Conservation (phyloP, 2,888 invertebrate species). For the Plagodis pulveraria region DNA sequence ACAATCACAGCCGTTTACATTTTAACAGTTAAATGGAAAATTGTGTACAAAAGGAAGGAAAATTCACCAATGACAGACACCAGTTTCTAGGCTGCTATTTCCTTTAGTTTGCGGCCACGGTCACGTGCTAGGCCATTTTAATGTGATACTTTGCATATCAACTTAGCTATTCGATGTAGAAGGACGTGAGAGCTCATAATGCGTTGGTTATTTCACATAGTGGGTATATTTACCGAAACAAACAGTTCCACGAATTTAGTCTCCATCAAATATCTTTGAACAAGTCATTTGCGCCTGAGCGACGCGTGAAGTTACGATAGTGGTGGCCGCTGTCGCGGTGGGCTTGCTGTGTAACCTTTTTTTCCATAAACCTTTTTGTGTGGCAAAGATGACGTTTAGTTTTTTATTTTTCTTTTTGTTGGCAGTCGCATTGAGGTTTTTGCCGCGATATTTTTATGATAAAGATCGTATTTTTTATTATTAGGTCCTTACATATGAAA, state of each 20-base stretch:
- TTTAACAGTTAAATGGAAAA: constrained; percentile 32
- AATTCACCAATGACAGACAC: constrained; percentile 55
- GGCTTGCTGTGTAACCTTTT: constrained; percentile 43
- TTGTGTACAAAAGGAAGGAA: constrained; percentile 50
- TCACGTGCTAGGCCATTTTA: constrained; percentile 48
- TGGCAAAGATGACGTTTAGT: constrained; percentile 29
- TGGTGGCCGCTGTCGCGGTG: constrained; percentile 31
- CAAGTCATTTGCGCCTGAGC: constrained; percentile 62
- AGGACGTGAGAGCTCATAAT: constrained; percentile 42
- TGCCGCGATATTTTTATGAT: constrained; percentile 29
- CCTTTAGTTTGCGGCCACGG: constrained; percentile 59
- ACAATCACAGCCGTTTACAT: constrained; percentile 17
- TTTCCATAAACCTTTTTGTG: constrained; percentile 38
- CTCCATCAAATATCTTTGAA: constrained; percentile 60
- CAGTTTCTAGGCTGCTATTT: constrained; percentile 63
- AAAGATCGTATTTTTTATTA: too few relatives aligned
- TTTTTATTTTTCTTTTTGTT: constrained; percentile 26
- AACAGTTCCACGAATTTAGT: constrained; percentile 63
- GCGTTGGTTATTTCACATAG: constrained; percentile 50
- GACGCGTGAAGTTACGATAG: constrained; percentile 38
- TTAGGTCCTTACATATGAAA: too few relatives aligned
- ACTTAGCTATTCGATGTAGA: constrained; percentile 31
- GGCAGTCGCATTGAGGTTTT: constrained; percentile 11
- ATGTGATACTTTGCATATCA: constrained; percentile 26
- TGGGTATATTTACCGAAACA: constrained; percentile 56